A percentile compares a stretch with the other conserved stretches of the same genome.
phyloP scores from a whole-genome alignment of 2,113 vertebrate species.

The Sinocyclocheilus rhinocerous region DNA sequence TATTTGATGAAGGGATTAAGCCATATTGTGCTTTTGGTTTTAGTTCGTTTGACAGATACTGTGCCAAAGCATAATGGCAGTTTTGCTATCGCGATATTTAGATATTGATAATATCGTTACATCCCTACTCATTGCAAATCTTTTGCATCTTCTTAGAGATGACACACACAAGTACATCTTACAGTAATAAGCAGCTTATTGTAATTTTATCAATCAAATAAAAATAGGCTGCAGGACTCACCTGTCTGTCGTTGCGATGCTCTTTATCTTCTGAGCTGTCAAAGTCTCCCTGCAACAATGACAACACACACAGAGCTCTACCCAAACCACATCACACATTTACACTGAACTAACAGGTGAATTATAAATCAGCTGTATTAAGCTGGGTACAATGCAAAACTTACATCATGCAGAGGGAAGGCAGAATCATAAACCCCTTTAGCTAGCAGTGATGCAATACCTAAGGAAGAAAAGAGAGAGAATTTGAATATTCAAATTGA shows the following conservation, averaged over 20 bases:
- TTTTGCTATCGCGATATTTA: no score
- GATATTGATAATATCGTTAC: no score
- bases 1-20: no score
- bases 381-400: conserved; percentile 61
- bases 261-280: conserved; percentile 77
- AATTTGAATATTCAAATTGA: conserved; percentile 1
- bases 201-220: conserved; percentile 27
- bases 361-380: not conserved
- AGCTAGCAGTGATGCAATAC: conserved; percentile 90
- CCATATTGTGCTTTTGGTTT: no score
- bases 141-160: not conserved
- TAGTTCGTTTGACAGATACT: no score
- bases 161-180: conserved; percentile 9
- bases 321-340: conserved; percentile 62
- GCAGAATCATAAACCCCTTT: conserved; percentile 91
- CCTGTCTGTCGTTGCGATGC: conserved; percentile 91
- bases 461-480: conserved; percentile 67
- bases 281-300: conserved; percentile 83
- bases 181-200: not conserved
- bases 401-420: conserved; percentile 94
- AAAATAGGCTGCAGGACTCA: conserved; percentile 59
- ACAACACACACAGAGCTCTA: conserved; percentile 2
- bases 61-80: no score
- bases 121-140: not conserved
- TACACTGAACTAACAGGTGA: conserved; percentile 62